Evolutionary conservation across 2,888 invertebrate genomes (phyloP).

Genomic region (Agriopis leucophaearia): DNA sequence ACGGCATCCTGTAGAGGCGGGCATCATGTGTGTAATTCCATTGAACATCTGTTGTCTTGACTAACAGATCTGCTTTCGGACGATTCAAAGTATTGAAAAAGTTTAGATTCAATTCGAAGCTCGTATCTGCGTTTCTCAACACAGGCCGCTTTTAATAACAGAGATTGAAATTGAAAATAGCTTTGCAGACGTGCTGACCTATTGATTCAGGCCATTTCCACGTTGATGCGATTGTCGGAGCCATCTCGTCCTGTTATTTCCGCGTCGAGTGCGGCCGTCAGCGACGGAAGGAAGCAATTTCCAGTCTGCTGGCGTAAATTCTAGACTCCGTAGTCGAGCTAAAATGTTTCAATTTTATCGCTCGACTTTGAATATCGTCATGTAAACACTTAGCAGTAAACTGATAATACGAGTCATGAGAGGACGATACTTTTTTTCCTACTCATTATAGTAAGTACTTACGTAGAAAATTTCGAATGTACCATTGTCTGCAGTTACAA

Average conservation of each 20-base stretch:
- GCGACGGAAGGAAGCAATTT: constrained; percentile 82
- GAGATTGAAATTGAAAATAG: constrained; percentile 47
- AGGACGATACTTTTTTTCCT: constrained; percentile 5
- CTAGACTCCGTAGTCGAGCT: constrained; percentile 41
- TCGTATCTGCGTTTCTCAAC: constrained; percentile 18
- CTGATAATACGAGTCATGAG: constrained; percentile 25
- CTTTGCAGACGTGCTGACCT: constrained; percentile 61
- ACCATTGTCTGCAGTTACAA: not conserved
- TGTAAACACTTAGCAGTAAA: constrained; percentile 19
- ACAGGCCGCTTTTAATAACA: constrained; percentile 20
- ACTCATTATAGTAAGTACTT: not conserved
- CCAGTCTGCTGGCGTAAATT: constrained; percentile 69
- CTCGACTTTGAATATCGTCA: constrained; percentile 26
- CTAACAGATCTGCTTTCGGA: constrained; percentile 31
- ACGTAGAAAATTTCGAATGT: not conserved
- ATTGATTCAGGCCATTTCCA: constrained; percentile 81
- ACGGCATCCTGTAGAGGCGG: constrained; percentile 77
- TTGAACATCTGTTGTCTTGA: constrained; percentile 72
- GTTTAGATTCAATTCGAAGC: constrained; percentile 33
- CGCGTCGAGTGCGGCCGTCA: constrained; percentile 63
- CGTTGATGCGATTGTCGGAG: constrained; percentile 71
- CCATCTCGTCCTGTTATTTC: constrained; percentile 79
- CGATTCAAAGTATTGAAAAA: constrained; percentile 27
- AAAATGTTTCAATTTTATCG: constrained; percentile 34
- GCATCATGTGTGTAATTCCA: constrained; percentile 65